phyloP scores from a whole-genome alignment of 2,888 invertebrate genomes.

The Ferdinandea cuprea region DNA sequence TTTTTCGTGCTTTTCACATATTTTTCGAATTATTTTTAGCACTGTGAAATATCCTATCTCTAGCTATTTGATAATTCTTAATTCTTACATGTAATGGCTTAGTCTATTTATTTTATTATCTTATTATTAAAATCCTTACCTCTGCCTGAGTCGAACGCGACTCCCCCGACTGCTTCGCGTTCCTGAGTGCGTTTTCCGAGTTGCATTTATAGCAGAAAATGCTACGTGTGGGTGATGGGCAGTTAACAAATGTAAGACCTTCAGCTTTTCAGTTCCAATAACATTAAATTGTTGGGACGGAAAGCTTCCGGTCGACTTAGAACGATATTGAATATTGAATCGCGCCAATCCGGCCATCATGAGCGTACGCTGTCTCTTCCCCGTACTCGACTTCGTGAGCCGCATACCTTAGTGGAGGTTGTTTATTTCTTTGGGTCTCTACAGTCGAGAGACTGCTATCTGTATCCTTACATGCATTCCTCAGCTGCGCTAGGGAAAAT shows the following conservation, averaged over 20 bases:
- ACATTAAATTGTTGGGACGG: background rate
- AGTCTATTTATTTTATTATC: background rate
- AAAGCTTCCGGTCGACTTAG: background rate
- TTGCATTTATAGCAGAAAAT: background rate
- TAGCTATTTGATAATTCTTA: too few species aligned
- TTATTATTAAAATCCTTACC: too few species aligned
- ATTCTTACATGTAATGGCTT: too few species aligned
- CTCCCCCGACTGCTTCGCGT: too few species aligned
- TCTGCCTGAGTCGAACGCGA: background rate
- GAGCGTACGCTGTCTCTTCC: too few species aligned
- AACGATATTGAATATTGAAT: background rate
- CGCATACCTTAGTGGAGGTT: background rate
- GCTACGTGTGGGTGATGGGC: background rate
- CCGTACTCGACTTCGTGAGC: background rate
- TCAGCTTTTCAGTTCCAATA: background rate
- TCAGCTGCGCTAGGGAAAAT: background rate
- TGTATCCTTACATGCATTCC: too few species aligned
- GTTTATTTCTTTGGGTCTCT: too few species aligned
- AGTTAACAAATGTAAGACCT: background rate
- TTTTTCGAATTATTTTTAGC: too few species aligned
- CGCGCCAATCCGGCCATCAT: background rate
- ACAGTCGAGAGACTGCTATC: too few species aligned
- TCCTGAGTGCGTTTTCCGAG: background rate
- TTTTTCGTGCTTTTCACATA: background rate
- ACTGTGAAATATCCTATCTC: too few species aligned